These are phyloP conservation scores for Microctonus aethiopoides DNA, from an alignment of 2,888 invertebrate genomes.

Conservation along the genomic window DNA sequence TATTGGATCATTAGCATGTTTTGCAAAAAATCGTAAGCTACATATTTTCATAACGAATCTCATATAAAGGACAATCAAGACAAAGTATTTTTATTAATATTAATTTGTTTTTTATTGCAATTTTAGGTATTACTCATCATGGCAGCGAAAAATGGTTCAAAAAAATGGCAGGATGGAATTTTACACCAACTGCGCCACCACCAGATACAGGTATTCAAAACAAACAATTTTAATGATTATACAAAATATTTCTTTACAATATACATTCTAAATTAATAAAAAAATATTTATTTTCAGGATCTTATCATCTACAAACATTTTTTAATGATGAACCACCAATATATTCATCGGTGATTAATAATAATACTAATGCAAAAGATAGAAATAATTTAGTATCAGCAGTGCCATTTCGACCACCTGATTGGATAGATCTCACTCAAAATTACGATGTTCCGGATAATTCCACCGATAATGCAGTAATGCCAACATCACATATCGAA, in stretches of 20 bases:
- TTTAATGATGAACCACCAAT: slow-evolving; percentile 40
- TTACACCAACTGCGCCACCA: slow-evolving; percentile 54
- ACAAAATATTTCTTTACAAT: background rate
- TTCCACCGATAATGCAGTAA: slow-evolving; percentile 25
- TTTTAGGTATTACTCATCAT: slow-evolving; percentile 17
- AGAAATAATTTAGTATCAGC: slow-evolving; percentile 50
- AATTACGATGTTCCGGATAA: slow-evolving; percentile 40
- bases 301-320: slow-evolving; percentile 27
- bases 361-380: slow-evolving; percentile 48
- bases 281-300: slow-evolving; percentile 27
- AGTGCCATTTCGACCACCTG: slow-evolving; percentile 39
- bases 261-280: background rate
- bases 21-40: slow-evolving; percentile 37
- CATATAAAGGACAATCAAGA: too few species aligned
- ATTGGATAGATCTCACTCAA: slow-evolving; percentile 52
- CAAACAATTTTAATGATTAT: background rate
- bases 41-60: background rate
- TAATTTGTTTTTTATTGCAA: background rate
- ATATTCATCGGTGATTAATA: slow-evolving; percentile 41
- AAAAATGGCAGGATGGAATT: slow-evolving; percentile 41
- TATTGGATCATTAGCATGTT: background rate
- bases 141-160: slow-evolving; percentile 30
- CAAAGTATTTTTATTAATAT: background rate
- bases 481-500: slow-evolving; percentile 32
- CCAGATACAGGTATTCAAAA: slow-evolving; percentile 49